Percentiles rank a stretch among this genome's conserved stretches.
phyloP scores from a whole-genome alignment of 2,797 vertebrate genomes.

The Parotocinclus haroldoi region DNA sequence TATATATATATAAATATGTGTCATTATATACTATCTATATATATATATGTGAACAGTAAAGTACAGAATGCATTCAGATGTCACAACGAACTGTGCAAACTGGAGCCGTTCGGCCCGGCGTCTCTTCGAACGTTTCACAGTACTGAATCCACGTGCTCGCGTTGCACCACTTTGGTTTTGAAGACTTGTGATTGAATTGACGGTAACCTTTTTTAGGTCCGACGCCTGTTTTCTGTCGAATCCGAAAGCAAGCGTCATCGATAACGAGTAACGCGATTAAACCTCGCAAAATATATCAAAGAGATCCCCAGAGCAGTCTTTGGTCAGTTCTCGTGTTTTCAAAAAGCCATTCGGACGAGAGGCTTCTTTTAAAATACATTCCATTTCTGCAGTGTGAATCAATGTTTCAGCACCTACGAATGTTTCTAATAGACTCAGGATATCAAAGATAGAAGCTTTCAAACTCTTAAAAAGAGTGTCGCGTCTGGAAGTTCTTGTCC shows the following conservation, averaged over 20 bases:
- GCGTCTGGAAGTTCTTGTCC: slow-evolving; percentile 22
- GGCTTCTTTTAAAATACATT: not conserved
- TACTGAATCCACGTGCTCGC: slow-evolving; percentile 30
- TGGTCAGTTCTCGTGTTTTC: slow-evolving; percentile 29
- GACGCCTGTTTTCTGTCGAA: not conserved
- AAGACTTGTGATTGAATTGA: slow-evolving; percentile 31
- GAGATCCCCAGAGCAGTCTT: slow-evolving; percentile 37
- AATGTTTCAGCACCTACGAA: slow-evolving; percentile 9
- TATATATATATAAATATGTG: slow-evolving; percentile 15
- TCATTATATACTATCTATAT: not conserved
- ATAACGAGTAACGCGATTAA: slow-evolving; percentile 29
- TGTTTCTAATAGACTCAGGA: slow-evolving; percentile 15
- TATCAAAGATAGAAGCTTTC: slow-evolving; percentile 24
- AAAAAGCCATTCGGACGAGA: slow-evolving; percentile 22
- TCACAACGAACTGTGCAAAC: slow-evolving; percentile 38
- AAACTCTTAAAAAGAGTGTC: slow-evolving; percentile 15
- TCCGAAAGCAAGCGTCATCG: slow-evolving; percentile 28
- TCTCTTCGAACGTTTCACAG: slow-evolving; percentile 37
- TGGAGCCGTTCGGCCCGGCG: slow-evolving; percentile 3
- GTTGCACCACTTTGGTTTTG: slow-evolving; percentile 46
- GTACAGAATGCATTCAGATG: slow-evolving; percentile 34
- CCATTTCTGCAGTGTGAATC: slow-evolving; percentile 24
- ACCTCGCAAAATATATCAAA: slow-evolving; percentile 38
- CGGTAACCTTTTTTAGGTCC: not conserved
- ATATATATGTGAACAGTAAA: slow-evolving; percentile 16